Evolutionary conservation across 2,113 vertebrate species (phyloP).

Genomic region (Rafetus swinhoei): DNA sequence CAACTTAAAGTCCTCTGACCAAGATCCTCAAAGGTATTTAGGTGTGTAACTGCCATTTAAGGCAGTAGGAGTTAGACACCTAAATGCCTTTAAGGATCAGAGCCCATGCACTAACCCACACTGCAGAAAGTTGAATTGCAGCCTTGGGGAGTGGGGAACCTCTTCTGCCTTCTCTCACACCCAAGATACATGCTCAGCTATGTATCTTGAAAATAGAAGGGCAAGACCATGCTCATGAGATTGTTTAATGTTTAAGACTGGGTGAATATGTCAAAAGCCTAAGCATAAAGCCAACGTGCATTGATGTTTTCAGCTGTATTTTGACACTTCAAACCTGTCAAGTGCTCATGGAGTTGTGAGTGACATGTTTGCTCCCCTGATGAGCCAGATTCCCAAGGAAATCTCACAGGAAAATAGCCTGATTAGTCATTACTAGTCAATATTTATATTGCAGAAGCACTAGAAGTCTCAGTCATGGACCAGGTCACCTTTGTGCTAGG

Average conservation of each 20-base stretch:
- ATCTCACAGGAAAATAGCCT: background rate
- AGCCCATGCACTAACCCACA: background rate
- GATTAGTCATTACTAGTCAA: background rate
- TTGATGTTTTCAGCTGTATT: background rate
- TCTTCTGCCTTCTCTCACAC: background rate
- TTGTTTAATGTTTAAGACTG: background rate
- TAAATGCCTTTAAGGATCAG: background rate
- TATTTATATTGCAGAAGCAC: background rate
- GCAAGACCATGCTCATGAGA: background rate
- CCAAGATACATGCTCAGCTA: background rate
- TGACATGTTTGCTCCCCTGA: background rate
- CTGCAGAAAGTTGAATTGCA: background rate
- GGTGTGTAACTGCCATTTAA: background rate
- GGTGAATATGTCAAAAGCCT: background rate
- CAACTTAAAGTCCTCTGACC: background rate
- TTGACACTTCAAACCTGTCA: background rate
- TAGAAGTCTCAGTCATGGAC: background rate
- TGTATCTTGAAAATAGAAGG: background rate
- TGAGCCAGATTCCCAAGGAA: background rate
- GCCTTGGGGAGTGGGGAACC: background rate
- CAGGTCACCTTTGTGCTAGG: background rate
- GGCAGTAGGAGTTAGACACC: background rate
- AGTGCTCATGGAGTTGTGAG: background rate
- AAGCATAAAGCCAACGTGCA: rapidly evolving
- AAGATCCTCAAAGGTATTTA: background rate